A percentile compares a stretch with the other conserved stretches of the same genome.
Conservation (phyloP, 2,797 vertebrate genomes). For the Gambusia yucatana region DNA sequence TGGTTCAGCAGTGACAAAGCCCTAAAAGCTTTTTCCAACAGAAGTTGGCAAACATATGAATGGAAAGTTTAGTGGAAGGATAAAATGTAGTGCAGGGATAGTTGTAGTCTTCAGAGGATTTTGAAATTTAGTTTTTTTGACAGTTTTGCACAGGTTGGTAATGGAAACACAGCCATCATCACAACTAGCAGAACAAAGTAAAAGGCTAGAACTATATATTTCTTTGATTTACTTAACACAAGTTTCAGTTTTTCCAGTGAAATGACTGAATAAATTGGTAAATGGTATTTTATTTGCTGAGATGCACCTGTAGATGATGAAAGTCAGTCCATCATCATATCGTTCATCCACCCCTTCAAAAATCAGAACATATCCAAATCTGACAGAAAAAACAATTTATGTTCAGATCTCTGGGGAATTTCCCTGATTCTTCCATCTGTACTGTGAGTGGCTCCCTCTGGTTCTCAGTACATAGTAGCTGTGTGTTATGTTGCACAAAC, state of each 20-base stretch:
- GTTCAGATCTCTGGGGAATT: constrained; percentile 74
- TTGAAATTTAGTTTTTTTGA: too few relatives aligned
- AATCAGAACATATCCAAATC: constrained; percentile 10
- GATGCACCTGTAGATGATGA: neutral
- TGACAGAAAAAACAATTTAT: constrained; percentile 17
- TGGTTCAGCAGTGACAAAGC: neutral
- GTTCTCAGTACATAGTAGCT: constrained; percentile 71
- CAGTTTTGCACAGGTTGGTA: too few relatives aligned
- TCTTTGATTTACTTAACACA: neutral
- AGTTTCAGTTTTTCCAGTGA: neutral
- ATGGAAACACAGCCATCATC: neutral
- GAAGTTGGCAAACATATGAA: neutral
- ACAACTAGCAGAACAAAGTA: neutral
- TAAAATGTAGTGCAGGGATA: neutral
- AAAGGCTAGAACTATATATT: neutral
- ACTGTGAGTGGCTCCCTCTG: constrained; percentile 65
- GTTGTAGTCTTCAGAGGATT: neutral
- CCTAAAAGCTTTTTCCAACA: neutral
- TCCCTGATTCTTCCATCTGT: constrained; percentile 82
- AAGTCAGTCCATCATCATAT: constrained; percentile 19
- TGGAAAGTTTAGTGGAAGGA: neutral
- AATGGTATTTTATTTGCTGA: neutral
- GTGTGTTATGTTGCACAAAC: constrained; percentile 68
- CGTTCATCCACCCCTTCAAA: constrained; percentile 61
- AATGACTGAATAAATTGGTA: neutral